phyloP scores from a whole-genome alignment of 1,140 invertebrate genomes.

The Lepidurus arcticus region DNA sequence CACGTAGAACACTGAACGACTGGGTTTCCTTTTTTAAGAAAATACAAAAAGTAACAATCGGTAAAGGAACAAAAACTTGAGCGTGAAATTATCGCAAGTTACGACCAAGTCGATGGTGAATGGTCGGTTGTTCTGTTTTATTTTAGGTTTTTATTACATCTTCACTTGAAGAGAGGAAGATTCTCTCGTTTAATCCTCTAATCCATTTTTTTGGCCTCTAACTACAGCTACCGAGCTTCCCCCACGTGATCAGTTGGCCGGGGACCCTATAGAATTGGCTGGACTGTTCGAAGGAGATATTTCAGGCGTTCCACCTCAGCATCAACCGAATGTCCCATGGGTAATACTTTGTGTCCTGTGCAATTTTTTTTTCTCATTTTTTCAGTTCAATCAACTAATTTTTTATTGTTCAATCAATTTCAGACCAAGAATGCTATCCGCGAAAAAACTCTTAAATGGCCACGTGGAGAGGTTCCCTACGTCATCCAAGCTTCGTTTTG shows the following conservation, averaged over 20 bases:
- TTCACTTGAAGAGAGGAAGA: not conserved
- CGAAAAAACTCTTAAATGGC: constrained; percentile 40
- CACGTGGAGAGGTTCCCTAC: constrained; percentile 44
- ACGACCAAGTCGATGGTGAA: no score
- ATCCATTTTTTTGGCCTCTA: not conserved
- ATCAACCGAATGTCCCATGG: not conserved
- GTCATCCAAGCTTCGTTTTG: constrained; percentile 43
- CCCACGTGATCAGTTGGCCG: constrained; percentile 24
- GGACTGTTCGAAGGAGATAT: constrained; percentile 45
- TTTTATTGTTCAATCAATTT: not conserved
- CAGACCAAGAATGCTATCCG: constrained; percentile 41
- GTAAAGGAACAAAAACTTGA: no score
- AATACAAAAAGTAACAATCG: no score
- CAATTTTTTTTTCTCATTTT: not conserved
- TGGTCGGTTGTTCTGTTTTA: not conserved
- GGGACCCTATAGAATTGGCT: constrained; percentile 43
- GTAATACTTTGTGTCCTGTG: not conserved
- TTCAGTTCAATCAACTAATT: constrained; percentile 1
- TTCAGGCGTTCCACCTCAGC: constrained; percentile 23
- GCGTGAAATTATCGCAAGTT: no score
- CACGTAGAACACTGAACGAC: no score
- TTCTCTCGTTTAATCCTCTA: not conserved
- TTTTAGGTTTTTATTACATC: not conserved
- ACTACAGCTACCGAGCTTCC: constrained; percentile 28
- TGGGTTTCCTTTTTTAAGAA: no score